A percentile compares a stretch with the other conserved stretches of the same genome.
Evolutionary conservation across 2,113 vertebrate species (phyloP).

Genomic region (Brachypodius melanocephalos): DNA sequence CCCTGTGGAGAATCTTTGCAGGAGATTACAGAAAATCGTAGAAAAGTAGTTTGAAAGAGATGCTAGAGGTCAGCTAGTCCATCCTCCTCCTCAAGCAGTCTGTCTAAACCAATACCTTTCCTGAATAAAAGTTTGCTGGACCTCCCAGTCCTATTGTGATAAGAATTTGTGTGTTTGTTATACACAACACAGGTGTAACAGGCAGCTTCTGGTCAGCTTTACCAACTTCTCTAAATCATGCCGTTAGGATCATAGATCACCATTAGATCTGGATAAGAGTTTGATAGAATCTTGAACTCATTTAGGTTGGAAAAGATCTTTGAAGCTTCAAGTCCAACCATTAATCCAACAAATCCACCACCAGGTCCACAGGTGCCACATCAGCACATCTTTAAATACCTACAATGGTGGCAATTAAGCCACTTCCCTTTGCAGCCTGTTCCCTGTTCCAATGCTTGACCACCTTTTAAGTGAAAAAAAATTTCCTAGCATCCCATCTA

Average conservation of each 20-base stretch:
- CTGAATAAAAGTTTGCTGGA: neutral
- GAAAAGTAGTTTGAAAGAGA: neutral
- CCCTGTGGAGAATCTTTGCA: neutral
- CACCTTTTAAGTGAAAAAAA: neutral
- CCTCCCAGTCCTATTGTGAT: neutral
- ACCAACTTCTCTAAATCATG: neutral
- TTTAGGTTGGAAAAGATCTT: neutral
- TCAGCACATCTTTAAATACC: neutral
- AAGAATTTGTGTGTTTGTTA: neutral
- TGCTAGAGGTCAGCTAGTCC: neutral
- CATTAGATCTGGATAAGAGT: neutral
- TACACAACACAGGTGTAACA: neutral
- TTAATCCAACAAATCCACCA: neutral
- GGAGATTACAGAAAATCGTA: neutral
- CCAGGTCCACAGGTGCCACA: neutral
- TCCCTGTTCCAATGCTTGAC: neutral
- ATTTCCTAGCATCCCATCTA: neutral
- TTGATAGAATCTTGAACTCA: neutral
- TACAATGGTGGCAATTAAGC: neutral
- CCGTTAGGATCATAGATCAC: neutral
- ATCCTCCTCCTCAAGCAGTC: neutral
- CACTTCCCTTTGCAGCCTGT: neutral
- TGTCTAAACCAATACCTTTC: neutral
- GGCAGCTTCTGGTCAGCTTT: neutral
- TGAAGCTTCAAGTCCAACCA: fast-evolving